These are phyloP conservation scores for Pardosa pseudoannulata DNA, from an alignment of 2,888 invertebrate species.

Conservation along the genomic window DNA sequence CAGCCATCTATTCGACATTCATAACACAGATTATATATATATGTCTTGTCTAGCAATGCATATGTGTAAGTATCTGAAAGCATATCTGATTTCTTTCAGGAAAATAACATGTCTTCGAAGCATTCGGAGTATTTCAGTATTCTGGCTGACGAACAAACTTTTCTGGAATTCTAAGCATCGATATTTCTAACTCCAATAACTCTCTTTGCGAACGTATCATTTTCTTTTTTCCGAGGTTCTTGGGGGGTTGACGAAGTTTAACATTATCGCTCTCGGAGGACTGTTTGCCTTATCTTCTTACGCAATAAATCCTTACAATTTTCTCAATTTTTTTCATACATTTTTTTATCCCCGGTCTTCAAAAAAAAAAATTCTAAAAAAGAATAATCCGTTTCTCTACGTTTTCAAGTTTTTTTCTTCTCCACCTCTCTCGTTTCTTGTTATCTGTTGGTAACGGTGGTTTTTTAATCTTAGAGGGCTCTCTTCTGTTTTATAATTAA, in stretches of 20 bases:
- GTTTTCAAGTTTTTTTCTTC: background rate
- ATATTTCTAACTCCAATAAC: too few relatives aligned
- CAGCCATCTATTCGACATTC: too few relatives aligned
- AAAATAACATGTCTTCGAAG: too few relatives aligned
- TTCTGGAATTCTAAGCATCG: too few relatives aligned
- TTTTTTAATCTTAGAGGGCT: slow-evolving; percentile 3
- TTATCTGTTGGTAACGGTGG: background rate
- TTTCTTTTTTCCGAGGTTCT: too few relatives aligned
- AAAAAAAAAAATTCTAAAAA: background rate
- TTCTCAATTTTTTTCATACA: background rate
- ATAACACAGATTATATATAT: too few relatives aligned
- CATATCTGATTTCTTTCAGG: too few relatives aligned
- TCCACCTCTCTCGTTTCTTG: background rate
- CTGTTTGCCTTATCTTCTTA: slow-evolving; percentile 11
- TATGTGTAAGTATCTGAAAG: too few relatives aligned
- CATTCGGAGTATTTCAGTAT: too few relatives aligned
- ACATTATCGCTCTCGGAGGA: slow-evolving; percentile 1
- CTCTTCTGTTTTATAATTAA: slow-evolving; percentile 19
- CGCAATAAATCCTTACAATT: background rate
- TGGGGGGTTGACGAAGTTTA: background rate
- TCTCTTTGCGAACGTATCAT: too few relatives aligned
- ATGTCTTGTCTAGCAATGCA: too few relatives aligned
- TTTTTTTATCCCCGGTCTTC: background rate
- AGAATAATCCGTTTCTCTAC: background rate
- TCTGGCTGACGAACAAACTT: too few relatives aligned